phyloP scores from a whole-genome alignment of 2,113 vertebrate species.

The Natator depressus region DNA sequence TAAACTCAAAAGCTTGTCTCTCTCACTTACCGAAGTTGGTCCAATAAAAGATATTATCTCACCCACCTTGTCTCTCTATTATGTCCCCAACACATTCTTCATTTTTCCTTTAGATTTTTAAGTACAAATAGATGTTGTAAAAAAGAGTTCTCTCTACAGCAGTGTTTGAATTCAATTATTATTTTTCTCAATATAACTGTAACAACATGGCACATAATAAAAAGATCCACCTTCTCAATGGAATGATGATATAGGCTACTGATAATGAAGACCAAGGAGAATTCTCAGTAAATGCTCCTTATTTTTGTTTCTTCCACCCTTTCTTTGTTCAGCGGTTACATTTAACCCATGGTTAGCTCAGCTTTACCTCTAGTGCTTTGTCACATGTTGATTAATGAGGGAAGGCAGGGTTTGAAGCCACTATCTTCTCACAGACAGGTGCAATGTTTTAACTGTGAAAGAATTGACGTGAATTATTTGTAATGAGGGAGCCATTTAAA shows the following conservation, averaged over 20 bases:
- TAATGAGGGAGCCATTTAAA: constrained; percentile 67
- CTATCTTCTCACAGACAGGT: constrained; percentile 76
- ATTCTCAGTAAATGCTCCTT: constrained; percentile 30
- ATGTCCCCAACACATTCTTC: not conserved
- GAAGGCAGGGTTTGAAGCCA: constrained; percentile 82
- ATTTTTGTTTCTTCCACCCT: constrained; percentile 5
- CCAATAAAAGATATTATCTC: not conserved
- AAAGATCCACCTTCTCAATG: constrained; percentile 25
- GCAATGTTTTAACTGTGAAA: constrained; percentile 83
- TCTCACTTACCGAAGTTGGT: not conserved
- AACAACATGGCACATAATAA: constrained; percentile 3
- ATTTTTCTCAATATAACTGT: constrained; percentile 1
- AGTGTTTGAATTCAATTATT: constrained; percentile 6
- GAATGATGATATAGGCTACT: constrained; percentile 20
- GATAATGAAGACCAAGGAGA: not conserved
- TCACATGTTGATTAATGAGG: constrained; percentile 65
- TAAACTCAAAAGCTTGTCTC: not conserved
- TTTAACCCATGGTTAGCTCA: constrained; percentile 36
- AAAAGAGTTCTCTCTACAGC: not conserved
- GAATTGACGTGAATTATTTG: constrained; percentile 82
- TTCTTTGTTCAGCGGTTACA: constrained; percentile 28
- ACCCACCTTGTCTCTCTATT: not conserved
- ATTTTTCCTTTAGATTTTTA: constrained; percentile 24
- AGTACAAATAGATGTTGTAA: not conserved
- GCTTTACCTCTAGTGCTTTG: constrained; percentile 50